Evolutionary conservation across 2,888 invertebrate species (phyloP), one percentile per base, ranked within the genome.

Genomic region (Ectropis crepuscularia): DNA sequence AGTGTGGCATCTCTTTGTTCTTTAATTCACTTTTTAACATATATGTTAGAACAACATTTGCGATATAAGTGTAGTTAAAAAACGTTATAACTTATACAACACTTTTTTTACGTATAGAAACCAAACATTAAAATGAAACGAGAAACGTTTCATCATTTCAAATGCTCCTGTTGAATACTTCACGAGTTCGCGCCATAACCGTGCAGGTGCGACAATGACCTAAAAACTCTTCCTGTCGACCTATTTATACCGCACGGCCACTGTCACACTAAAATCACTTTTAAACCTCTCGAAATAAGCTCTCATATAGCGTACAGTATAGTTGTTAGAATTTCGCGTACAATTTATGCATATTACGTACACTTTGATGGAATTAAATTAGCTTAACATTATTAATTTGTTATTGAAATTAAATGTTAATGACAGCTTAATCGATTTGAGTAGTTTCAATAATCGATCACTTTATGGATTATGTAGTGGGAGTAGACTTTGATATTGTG

Each of bases 191-290:
- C 57, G 61, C 57, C 53, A 45, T 63, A 57, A 67, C 61, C 53
- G 59, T 61, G 50, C 69, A 71, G 69, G 71, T 71, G 67, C 64
- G 69, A 69, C 65, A 71, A 57, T 71, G 71, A 71, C 71, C 71
- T 65, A 63, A 65, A 67, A 68, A 61, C 47, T 65, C 66, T 67
- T 69, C 69, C 71, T 71, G 39, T n/a, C 58, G 69, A 66, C 71
- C 69, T 67, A 66, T 68, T 69, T 69, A 58, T 45, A 59, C 47
- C 37, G 11, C 12, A 5, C 12, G 12, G 12, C 12, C 16, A 36
- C 4, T 46, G 8, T 43, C 61, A 53, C 39, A 39, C 59, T 58
- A 57, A 66, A 68, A 57, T n/a, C 43, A 61, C 39, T 66, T 61
- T 61, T 66, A 66, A 28, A 8, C 6, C 46, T 50, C 45, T 45